A percentile compares a stretch with the other conserved stretches of the same genome.
Conservation (phyloP, 1,140 invertebrate genomes). For the Lepeophtheirus salmonis region DNA sequence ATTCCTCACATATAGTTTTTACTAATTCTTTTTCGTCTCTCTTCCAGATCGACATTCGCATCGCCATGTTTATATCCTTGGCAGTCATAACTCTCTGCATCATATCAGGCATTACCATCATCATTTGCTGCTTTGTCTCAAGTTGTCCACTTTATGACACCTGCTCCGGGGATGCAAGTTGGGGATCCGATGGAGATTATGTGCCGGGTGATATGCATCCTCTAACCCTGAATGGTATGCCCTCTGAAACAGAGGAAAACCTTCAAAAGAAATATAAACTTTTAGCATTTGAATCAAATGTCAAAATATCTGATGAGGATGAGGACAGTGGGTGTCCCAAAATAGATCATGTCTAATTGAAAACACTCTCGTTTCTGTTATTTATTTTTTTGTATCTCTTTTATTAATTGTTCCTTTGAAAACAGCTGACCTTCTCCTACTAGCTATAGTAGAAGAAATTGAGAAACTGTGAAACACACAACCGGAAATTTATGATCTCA, state of each 20-base stretch:
- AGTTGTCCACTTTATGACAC: conserved; percentile 20
- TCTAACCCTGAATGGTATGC: conserved; percentile 17
- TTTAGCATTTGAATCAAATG: not conserved
- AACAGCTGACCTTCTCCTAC: no score
- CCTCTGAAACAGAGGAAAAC: not conserved
- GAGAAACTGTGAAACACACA: no score
- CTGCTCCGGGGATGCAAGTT: conserved; percentile 21
- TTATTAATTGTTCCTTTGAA: no score
- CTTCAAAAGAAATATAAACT: not conserved
- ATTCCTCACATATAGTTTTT: no score
- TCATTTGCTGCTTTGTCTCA: conserved; percentile 21
- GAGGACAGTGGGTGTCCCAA: no score
- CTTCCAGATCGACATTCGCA: conserved; percentile 3
- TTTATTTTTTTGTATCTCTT: no score
- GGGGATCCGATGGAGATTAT: not conserved
- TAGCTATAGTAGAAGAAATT: no score
- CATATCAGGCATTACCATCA: conserved; percentile 20
- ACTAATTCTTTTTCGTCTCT: not conserved
- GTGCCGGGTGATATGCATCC: conserved; percentile 2
- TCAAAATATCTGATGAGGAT: not conserved
- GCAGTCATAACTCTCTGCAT: conserved; percentile 20
- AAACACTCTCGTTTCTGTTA: no score
- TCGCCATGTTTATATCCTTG: conserved; percentile 21
- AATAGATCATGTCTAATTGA: not conserved
- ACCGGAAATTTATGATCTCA: no score